Percentiles rank a stretch among this genome's conserved stretches.
phyloP scores from a whole-genome alignment of 2,888 invertebrate genomes.

The Drosophila helvetica region DNA sequence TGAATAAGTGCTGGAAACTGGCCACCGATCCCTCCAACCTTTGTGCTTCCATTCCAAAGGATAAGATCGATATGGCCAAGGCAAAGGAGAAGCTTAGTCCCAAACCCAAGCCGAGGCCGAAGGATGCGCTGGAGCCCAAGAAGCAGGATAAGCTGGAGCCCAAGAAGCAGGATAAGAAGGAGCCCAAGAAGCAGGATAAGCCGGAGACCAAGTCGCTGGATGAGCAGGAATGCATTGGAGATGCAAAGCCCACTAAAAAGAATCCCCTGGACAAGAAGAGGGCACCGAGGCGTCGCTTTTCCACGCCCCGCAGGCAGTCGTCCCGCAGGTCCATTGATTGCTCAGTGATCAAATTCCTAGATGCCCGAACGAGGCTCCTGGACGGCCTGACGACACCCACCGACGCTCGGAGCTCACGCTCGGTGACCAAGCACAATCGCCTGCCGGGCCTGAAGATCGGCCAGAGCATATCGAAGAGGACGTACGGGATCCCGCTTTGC shows the following conservation, averaged over 20 bases:
- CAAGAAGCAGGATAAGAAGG: not conserved
- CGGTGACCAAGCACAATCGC: too few relatives aligned
- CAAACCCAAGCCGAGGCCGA: not conserved
- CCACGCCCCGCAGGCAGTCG: not conserved
- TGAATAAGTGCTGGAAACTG: conserved; percentile 9
- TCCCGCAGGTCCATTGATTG: not conserved
- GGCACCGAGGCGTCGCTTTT: not conserved
- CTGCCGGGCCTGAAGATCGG: not conserved
- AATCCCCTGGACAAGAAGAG: not conserved
- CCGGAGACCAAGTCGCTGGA: not conserved
- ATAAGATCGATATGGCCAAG: not conserved
- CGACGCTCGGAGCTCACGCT: not conserved
- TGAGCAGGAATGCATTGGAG: not conserved
- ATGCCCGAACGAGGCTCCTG: conserved; percentile 11
- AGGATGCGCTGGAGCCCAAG: not conserved
- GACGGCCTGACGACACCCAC: not conserved
- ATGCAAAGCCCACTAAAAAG: not conserved
- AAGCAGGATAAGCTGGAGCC: too few relatives aligned
- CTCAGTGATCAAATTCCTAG: conserved; percentile 20
- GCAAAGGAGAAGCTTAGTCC: not conserved
- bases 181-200: not conserved
- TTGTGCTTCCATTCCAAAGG: not conserved
- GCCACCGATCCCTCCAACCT: conserved; percentile 6
- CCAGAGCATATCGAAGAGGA: not conserved
- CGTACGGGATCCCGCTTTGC: conserved; percentile 48